A percentile compares a stretch with the other conserved stretches of the same genome.
These are phyloP conservation scores for Aythya fuligula DNA, from an alignment of 2,797 vertebrate species.

Conservation along the genomic window DNA sequence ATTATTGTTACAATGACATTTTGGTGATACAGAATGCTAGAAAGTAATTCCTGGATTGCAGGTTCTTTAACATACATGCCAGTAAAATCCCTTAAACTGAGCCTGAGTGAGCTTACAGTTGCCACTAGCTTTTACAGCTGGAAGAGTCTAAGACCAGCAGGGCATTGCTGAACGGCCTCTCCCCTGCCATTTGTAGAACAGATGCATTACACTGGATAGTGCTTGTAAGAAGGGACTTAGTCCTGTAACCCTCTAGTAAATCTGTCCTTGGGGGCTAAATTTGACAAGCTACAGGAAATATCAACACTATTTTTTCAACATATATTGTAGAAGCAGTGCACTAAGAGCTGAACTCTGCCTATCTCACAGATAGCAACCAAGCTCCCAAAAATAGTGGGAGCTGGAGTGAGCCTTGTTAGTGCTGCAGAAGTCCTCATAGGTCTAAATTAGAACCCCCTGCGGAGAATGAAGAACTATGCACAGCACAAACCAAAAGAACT, in stretches of 20 bases:
- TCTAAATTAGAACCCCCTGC: not conserved
- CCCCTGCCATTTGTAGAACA: not conserved
- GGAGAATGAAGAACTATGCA: not conserved
- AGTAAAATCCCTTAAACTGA: not conserved
- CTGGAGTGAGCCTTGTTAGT: not conserved
- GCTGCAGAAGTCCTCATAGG: not conserved
- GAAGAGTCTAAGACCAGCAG: not conserved
- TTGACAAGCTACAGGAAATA: not conserved
- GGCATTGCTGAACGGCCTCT: not conserved
- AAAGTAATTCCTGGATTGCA: not conserved
- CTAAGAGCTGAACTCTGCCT: not conserved
- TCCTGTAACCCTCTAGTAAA: not conserved
- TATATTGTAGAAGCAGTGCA: not conserved
- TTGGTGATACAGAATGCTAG: not conserved
- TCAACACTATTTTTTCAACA: not conserved
- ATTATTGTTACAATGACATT: not conserved
- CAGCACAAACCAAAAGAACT: not conserved
- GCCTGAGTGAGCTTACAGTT: not conserved
- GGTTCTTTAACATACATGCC: not conserved
- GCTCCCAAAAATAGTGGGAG: not conserved
- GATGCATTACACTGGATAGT: not conserved
- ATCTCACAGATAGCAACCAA: rapidly evolving
- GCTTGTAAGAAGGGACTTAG: not conserved
- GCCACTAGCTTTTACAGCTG: not conserved
- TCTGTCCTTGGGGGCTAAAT: not conserved